Percentiles rank a stretch among this genome's conserved stretches.
phyloP scores from a whole-genome alignment of 2,797 vertebrate species.

The Anableps anableps region DNA sequence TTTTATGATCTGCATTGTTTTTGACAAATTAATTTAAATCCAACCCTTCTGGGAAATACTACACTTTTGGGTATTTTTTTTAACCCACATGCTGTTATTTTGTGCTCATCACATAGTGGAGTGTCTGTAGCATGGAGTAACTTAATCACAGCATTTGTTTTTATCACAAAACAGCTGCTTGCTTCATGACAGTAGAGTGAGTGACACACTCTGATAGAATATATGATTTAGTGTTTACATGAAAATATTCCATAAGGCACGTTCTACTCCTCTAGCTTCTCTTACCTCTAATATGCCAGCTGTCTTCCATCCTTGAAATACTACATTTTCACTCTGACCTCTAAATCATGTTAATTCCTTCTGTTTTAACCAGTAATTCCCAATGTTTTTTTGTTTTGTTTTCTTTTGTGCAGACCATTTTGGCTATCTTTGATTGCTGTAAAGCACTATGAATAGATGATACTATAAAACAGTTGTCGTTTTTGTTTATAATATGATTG shows the following conservation, averaged over 20 bases:
- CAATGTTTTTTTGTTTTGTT: neutral
- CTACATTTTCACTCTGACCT: neutral
- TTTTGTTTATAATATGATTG: neutral
- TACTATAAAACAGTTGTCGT: neutral
- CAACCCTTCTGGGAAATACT: neutral
- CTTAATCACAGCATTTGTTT: neutral
- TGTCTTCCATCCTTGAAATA: neutral
- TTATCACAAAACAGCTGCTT: neutral
- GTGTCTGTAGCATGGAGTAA: neutral
- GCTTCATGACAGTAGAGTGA: neutral
- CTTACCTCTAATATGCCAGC: neutral
- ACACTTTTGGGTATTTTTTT: neutral
- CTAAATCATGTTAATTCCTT: neutral
- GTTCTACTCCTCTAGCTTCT: neutral
- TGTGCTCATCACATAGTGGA: neutral
- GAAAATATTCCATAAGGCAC: neutral
- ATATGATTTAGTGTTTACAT: neutral
- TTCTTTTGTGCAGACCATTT: neutral
- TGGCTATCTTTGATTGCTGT: neutral
- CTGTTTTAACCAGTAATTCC: neutral
- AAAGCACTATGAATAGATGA: neutral
- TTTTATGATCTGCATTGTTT: neutral
- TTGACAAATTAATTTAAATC: neutral
- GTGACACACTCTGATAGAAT: neutral
- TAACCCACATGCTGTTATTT: neutral